Base-by-base conservation (phyloP, 2,113 vertebrate species). In the Scomber scombrus region DNA sequence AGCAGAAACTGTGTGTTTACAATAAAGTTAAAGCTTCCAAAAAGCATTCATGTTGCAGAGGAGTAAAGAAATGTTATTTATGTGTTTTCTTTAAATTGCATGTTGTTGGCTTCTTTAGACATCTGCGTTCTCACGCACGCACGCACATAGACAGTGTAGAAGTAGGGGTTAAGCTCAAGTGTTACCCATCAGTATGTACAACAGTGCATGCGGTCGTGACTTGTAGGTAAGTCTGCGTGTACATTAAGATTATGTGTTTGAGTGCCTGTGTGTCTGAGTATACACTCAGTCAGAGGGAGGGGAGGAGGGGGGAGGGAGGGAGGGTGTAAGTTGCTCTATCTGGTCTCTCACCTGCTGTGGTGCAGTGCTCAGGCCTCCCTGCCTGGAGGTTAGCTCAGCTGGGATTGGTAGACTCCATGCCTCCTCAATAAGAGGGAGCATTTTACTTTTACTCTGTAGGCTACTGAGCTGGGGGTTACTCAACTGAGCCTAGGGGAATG, bases 371-470 rank as follows among this genome's bases (percentile, higher is more conserved):
- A 98, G 97, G 96, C 96, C 97, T 97, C 97, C 97, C 98, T 99
- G 98, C 96, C 98, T 98, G 97, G 98, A 99, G 95, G 98, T 99
- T 96, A 99, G 98, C 97, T 99, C 98, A 95, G 98, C 98, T 95
- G 98, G 98, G 94, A 99, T 99, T 96, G 98, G 98, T 95, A 99
- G 97, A 97, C 97, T 99, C 98, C 98, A 99, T 67, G 98, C 98
- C 96, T 99, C 98, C 97, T 99, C 98, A 99, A 99, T 99, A 98
- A 98, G 98, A 97, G 98, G 98, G 96, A 99, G 98, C 97, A 99
- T 98, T 98, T 98, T 98, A 98, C 96, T 99, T 98, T 99, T 99
- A 98, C 96, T 97, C 96, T 97, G 97, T 95, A 97, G 97, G 97
- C 97, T 99, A 99, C 97, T 97, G 97, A 98, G 97, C 96, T 97